Evolutionary conservation across 2,113 vertebrate species (phyloP).

Genomic region (Hemicordylus capensis): DNA sequence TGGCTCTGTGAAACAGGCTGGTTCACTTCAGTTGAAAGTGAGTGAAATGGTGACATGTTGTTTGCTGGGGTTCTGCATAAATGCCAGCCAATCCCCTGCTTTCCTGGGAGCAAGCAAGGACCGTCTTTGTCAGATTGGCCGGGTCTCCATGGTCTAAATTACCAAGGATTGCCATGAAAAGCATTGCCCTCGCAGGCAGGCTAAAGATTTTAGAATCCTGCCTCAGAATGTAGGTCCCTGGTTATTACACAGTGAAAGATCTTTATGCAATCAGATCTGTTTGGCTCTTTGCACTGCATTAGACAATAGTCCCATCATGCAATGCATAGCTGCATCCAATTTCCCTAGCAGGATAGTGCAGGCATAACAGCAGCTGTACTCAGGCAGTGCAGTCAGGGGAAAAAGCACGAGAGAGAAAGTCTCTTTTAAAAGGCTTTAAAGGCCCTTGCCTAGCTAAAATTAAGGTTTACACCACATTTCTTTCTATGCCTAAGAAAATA

Average conservation of each 20-base stretch:
- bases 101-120: not conserved
- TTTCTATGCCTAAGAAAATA: not conserved
- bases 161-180: not conserved
- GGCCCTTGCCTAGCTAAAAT: not conserved
- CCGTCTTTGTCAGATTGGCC: not conserved
- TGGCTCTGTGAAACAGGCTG: not conserved
- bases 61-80: not conserved
- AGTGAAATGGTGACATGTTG: not conserved
- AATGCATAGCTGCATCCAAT: conserved; percentile 25
- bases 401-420: not conserved
- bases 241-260: conserved; percentile 51
- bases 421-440: not conserved
- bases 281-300: conserved; percentile 17
- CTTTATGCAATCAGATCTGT: conserved; percentile 41
- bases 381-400: not conserved
- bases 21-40: not conserved
- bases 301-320: conserved; percentile 4
- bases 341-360: conserved; percentile 21
- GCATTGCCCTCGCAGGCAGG: not conserved
- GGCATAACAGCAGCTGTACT: conserved; percentile 8
- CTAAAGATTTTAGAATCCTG: conserved; percentile 43
- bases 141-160: not conserved
- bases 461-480: not conserved
- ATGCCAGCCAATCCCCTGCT: not conserved
- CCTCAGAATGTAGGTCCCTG: conserved; percentile 42